Evolutionary conservation across 2,888 invertebrate genomes (phyloP).

Genomic region (Amphipoea lucens): DNA sequence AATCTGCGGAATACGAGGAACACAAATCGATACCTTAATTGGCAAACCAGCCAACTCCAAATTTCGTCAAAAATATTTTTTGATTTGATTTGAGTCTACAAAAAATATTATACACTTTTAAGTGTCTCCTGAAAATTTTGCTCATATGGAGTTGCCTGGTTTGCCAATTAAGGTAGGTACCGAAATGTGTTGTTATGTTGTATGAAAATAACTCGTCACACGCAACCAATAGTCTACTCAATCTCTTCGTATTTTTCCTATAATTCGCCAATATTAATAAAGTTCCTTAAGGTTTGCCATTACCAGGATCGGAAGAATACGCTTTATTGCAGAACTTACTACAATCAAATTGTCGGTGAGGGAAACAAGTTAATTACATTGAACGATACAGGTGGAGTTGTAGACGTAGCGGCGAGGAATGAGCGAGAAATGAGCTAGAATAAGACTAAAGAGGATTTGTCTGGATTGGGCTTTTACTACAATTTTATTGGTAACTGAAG

Average conservation of each 20-base stretch:
- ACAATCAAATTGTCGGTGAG: constrained; percentile 17
- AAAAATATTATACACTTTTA: too few species aligned
- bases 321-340: constrained; percentile 28
- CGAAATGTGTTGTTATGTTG: too few species aligned
- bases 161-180: too few species aligned
- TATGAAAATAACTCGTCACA: too few species aligned
- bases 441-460: neutral
- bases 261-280: constrained; percentile 38
- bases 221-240: neutral
- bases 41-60: too few species aligned
- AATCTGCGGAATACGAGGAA: neutral
- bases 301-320: constrained; percentile 23
- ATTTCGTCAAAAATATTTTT: too few species aligned
- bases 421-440: neutral
- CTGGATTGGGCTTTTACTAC: neutral
- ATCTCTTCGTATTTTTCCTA: neutral
- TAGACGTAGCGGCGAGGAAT: neutral
- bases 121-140: too few species aligned
- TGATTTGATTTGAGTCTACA: too few species aligned
- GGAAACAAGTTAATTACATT: constrained; percentile 46
- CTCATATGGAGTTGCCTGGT: too few species aligned
- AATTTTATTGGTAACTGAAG: neutral
- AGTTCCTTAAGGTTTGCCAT: constrained; percentile 7
- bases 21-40: too few species aligned
- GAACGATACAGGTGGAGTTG: constrained; percentile 19